phyloP scores from a whole-genome alignment of 1,140 invertebrate species.

The Adelges cooleyi region DNA sequence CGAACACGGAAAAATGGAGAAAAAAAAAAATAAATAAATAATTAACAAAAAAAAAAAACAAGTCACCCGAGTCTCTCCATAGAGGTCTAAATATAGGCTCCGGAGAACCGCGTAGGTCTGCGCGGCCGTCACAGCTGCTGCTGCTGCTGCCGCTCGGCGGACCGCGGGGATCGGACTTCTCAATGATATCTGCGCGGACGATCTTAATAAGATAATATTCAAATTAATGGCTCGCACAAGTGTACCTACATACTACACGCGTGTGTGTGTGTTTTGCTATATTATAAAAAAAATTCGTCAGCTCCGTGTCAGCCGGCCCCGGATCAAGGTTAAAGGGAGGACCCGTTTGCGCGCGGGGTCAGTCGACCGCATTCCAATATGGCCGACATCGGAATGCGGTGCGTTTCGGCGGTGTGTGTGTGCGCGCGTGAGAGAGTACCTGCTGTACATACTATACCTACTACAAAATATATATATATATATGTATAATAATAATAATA shows the following conservation, averaged over 20 bases:
- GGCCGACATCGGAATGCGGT: conserved; percentile 45
- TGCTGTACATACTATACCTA: too few species aligned
- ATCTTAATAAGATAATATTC: conserved; percentile 29
- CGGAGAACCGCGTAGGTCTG: too few species aligned
- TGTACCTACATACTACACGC: too few species aligned
- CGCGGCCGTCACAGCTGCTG: neutral
- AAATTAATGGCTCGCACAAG: conserved; percentile 21
- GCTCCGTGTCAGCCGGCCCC: neutral
- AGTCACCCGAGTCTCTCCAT: neutral
- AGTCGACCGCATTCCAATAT: conserved; percentile 44
- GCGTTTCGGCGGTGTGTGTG: conserved; percentile 34
- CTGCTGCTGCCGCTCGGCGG: too few species aligned
- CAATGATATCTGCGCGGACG: conserved; percentile 13
- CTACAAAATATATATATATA: too few species aligned
- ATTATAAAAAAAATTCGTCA: neutral
- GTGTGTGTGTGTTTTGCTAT: neutral
- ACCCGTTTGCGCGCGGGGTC: conserved; percentile 34
- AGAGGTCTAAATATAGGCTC: neutral
- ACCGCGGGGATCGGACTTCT: too few species aligned
- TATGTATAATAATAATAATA: too few species aligned
- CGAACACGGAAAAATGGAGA: too few species aligned
- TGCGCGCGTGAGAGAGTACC: too few species aligned
- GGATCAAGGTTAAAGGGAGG: conserved; percentile 28
- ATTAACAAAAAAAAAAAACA: neutral
- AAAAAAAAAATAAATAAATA: too few species aligned